Conservation (phyloP, 92 coral and sea anemone species). For the Heteractis magnifica region DNA sequence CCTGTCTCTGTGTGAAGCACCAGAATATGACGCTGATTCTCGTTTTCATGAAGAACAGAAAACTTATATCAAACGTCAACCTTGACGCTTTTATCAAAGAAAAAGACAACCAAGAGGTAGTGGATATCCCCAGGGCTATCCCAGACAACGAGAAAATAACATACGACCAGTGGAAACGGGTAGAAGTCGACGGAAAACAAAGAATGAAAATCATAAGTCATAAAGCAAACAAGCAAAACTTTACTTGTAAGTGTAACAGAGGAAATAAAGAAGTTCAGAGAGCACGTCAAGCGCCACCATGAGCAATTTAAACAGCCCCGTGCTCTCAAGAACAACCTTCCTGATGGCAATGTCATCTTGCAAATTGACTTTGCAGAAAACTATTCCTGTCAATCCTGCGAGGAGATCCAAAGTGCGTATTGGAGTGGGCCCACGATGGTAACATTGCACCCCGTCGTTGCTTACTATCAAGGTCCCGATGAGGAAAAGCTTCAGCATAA, state of each 20-base stretch:
- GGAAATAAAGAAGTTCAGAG: too few relatives aligned
- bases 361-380: conserved; percentile 24
- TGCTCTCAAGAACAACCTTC: conserved; percentile 23
- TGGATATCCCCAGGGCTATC: conserved; percentile 1
- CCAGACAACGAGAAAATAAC: not conserved
- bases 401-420: conserved; percentile 47
- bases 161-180: conserved; percentile 52
- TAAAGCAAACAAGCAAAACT: conserved; percentile 25
- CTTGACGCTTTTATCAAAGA: conserved; percentile 48
- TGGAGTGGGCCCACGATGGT: conserved; percentile 34
- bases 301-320: conserved; percentile 42
- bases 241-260: conserved; percentile 14
- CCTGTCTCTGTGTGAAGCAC: conserved; percentile 46
- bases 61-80: conserved; percentile 27
- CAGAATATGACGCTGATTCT: conserved; percentile 51
- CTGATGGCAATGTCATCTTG: conserved; percentile 23
- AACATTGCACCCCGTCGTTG: conserved; percentile 19
- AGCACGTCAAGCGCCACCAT: too few relatives aligned
- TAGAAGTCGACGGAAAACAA: conserved; percentile 50
- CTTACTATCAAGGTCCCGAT: conserved; percentile 29
- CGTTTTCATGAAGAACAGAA: conserved; percentile 31
- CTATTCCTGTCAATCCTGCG: conserved; percentile 30
- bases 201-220: conserved; percentile 37
- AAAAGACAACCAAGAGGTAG: conserved; percentile 21
- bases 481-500: conserved; percentile 23